These are phyloP conservation scores for Varanus komodoensis DNA, from an alignment of 2,113 vertebrate genomes.

Conservation along the genomic window DNA sequence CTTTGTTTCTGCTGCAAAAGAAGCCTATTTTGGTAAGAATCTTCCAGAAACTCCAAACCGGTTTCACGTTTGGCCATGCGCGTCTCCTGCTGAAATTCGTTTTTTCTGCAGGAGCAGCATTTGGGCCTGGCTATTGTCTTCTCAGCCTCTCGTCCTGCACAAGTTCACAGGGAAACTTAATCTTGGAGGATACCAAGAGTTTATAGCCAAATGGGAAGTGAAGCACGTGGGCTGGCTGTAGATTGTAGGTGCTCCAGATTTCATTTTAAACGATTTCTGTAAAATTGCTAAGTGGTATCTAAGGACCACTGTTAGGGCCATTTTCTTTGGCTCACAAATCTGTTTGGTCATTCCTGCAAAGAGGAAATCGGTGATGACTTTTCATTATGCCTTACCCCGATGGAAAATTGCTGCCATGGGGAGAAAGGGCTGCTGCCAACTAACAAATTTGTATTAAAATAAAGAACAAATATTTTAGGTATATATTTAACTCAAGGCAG, in stretches of 20 bases:
- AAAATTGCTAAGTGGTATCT: fast-evolving
- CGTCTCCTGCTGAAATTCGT: background rate
- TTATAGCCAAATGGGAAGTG: background rate
- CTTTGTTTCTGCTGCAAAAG: background rate
- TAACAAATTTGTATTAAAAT: background rate
- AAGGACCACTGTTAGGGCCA: fast-evolving
- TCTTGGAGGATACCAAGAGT: background rate
- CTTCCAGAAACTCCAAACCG: background rate
- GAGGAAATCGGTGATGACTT: fast-evolving
- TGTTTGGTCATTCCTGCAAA: fast-evolving
- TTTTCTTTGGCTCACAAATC: background rate
- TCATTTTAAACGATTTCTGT: background rate
- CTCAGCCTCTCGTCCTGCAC: no score
- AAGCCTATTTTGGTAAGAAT: background rate
- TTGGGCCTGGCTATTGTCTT: background rate
- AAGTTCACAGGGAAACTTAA: background rate
- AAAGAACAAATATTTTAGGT: constrained; percentile 22
- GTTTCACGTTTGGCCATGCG: background rate
- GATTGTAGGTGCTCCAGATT: background rate
- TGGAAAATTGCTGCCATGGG: background rate
- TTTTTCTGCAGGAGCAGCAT: background rate
- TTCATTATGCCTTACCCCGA: background rate
- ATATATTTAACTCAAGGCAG: constrained; percentile 52
- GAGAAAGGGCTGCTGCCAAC: fast-evolving
- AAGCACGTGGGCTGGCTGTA: background rate